Conservation (phyloP, 2,888 invertebrate genomes). For the Aphodius granarius region DNA sequence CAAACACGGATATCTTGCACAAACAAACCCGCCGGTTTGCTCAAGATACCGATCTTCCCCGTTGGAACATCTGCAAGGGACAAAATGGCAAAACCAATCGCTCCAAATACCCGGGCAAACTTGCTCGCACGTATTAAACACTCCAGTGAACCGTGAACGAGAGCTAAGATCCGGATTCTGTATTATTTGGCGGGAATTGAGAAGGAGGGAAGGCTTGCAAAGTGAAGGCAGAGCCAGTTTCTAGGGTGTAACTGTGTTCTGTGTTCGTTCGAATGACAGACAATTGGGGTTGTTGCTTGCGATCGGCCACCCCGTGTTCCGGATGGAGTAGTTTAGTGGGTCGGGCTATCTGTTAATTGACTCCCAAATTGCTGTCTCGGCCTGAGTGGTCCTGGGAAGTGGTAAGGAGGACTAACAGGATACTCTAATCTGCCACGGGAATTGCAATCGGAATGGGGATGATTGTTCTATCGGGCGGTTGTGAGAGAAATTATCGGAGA, state of each 20-base stretch:
- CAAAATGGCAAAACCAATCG: not conserved
- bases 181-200: not conserved
- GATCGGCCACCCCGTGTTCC: not conserved
- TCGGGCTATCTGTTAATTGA: not conserved
- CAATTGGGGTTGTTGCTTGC: not conserved
- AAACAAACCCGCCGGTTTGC: not conserved
- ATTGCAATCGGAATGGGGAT: not conserved
- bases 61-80: not conserved
- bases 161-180: not conserved
- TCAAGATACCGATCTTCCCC: not conserved
- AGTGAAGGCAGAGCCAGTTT: not conserved
- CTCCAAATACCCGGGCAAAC: not conserved
- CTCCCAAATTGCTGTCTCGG: not conserved
- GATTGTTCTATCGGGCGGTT: not conserved
- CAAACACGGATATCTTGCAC: not conserved
- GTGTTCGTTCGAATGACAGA: not conserved
- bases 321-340: not conserved
- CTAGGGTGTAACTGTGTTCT: not conserved
- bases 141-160: not conserved
- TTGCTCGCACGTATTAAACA: not conserved
- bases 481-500: not conserved
- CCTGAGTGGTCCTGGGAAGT: not conserved
- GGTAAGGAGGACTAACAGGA: not conserved
- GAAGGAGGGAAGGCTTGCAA: not conserved
- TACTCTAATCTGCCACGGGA: not conserved